Evolutionary conservation across 2,888 invertebrate genomes (phyloP).

Genomic region (Pteria penguin): DNA sequence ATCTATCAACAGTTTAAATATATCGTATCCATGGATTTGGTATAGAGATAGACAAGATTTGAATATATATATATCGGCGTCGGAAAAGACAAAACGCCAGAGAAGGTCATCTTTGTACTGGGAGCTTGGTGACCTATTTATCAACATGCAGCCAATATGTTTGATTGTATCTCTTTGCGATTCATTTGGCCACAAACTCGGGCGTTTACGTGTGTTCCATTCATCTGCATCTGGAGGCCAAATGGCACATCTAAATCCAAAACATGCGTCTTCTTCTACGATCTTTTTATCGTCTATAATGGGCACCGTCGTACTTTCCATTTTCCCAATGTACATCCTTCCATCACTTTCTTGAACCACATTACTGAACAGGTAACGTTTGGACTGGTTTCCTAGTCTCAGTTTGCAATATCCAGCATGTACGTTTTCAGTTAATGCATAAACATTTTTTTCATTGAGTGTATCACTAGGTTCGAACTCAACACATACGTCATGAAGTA

Average conservation of each 20-base stretch:
- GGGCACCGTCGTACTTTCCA: too few relatives aligned
- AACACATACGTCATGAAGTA: not conserved
- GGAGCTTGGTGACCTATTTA: conserved; percentile 32
- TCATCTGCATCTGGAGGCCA: conserved; percentile 43
- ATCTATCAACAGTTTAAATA: conserved; percentile 37
- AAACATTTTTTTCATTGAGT: not conserved
- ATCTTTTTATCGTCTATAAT: not conserved
- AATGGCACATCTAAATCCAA: conserved; percentile 9
- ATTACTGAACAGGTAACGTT: not conserved
- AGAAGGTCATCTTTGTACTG: not conserved
- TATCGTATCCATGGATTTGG: conserved; percentile 44
- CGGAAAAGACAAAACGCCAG: conserved; percentile 29
- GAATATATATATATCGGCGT: conserved; percentile 28
- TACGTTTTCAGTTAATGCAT: conserved; percentile 3
- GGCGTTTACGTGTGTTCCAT: conserved; percentile 47
- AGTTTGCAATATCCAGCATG: conserved; percentile 31
- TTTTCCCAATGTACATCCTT: not conserved
- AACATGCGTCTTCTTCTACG: not conserved
- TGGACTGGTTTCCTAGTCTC: not conserved
- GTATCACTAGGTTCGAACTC: not conserved
- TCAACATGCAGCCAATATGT: conserved; percentile 36
- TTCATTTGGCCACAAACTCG: conserved; percentile 46
- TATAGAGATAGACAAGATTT: conserved; percentile 8
- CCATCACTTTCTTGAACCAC: not conserved
- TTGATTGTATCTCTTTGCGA: conserved; percentile 27